Conservation (phyloP, 2,888 invertebrate species). For the Latrodectus elegans region DNA sequence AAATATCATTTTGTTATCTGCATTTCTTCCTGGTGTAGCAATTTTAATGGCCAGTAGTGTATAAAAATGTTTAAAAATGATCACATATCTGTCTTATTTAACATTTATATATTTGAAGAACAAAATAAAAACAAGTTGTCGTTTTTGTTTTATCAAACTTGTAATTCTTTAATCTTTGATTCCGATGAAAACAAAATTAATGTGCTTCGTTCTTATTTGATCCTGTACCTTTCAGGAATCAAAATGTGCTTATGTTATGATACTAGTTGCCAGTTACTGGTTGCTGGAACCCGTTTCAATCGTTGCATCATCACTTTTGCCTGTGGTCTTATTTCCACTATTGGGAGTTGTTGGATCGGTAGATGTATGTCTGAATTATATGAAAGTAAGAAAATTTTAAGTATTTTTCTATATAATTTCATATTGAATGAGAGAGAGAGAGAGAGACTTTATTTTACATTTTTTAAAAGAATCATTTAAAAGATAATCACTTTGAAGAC, state of each 20-base stretch:
- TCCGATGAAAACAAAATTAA: no score
- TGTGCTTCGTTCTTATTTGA: no score
- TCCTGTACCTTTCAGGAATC: constrained; percentile 71
- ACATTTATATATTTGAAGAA: no score
- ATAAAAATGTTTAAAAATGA: no score
- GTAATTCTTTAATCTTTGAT: no score
- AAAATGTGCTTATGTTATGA: constrained; percentile 73
- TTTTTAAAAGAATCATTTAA: neutral
- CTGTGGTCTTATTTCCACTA: constrained; percentile 72
- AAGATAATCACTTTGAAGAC: neutral
- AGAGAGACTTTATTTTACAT: neutral
- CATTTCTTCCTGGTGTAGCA: no score
- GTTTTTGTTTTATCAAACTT: no score
- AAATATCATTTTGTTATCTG: no score
- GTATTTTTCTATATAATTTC: neutral
- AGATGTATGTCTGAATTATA: constrained; percentile 61
- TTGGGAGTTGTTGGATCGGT: constrained; percentile 71
- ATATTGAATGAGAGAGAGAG: neutral
- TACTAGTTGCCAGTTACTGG: constrained; percentile 72
- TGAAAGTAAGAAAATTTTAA: constrained; percentile 51
- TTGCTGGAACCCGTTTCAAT: constrained; percentile 72
- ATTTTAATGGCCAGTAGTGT: no score
- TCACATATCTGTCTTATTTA: no score
- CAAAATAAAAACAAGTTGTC: no score
- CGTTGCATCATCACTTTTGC: constrained; percentile 72